phyloP scores from a whole-genome alignment of 2,888 invertebrate genomes.

The Hypselothyrea guttata region DNA sequence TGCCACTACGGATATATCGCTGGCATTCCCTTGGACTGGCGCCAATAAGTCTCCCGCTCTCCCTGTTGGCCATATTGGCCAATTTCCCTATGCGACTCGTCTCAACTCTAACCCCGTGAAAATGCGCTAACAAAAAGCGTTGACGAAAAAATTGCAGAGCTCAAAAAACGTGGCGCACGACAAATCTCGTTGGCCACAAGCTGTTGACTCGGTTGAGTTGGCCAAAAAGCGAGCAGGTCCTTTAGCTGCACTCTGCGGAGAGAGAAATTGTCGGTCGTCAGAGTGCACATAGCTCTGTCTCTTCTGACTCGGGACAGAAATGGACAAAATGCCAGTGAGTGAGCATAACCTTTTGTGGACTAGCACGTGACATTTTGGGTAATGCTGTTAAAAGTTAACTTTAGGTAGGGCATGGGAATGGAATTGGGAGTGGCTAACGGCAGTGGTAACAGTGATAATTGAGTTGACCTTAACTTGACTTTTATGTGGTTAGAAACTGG shows the following conservation, averaged over 20 bases:
- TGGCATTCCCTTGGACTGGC: constrained; percentile 47
- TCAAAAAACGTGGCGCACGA: neutral
- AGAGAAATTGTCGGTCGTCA: too few species aligned
- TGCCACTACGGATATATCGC: too few species aligned
- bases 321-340: too few species aligned
- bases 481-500: too few species aligned
- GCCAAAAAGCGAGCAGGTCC: constrained; percentile 31
- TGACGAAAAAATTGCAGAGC: too few species aligned
- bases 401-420: neutral
- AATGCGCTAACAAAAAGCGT: neutral
- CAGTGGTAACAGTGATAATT: constrained; percentile 18
- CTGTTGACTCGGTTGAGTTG: constrained; percentile 71
- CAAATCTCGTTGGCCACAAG: constrained; percentile 60
- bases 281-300: too few species aligned
- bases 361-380: constrained; percentile 59
- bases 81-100: constrained; percentile 35
- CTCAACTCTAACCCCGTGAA: constrained; percentile 4
- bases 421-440: neutral
- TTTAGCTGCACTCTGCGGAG: neutral
- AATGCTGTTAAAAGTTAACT: constrained; percentile 20
- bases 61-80: constrained; percentile 50
- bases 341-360: neutral
- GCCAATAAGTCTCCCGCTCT: constrained; percentile 61
- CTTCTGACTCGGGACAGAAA: too few species aligned
- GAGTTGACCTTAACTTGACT: constrained; percentile 31